Conservation (phyloP, 2,113 vertebrate genomes). For the Leptocoma aspasia region DNA sequence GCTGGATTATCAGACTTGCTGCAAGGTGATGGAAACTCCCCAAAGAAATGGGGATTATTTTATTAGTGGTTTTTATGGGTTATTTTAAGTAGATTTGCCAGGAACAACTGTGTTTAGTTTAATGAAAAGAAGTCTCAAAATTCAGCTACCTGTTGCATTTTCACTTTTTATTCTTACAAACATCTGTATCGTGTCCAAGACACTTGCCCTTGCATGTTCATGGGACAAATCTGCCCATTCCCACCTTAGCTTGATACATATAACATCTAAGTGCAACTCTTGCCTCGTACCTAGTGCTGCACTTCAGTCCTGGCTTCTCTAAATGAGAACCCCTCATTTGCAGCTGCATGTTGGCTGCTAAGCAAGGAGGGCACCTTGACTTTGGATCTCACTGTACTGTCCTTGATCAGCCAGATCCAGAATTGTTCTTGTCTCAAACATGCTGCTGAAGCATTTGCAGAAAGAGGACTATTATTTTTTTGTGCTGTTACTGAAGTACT, state of each 20-base stretch:
- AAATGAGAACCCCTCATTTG: not conserved
- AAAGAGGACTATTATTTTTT: not conserved
- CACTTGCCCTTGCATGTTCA: not conserved
- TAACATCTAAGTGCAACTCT: not conserved
- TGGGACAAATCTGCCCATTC: not conserved
- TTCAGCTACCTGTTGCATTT: not conserved
- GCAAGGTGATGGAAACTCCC: not conserved
- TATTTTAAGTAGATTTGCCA: not conserved
- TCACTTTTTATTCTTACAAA: not conserved
- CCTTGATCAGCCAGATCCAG: not conserved
- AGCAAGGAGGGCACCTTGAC: conserved; percentile 6
- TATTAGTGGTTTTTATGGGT: not conserved
- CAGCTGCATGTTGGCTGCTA: not conserved
- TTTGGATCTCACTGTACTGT: conserved; percentile 12
- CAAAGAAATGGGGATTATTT: not conserved
- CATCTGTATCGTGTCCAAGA: rapidly evolving
- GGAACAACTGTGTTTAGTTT: not conserved
- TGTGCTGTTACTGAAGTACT: not conserved
- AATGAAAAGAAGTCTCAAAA: not conserved
- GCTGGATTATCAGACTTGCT: not conserved
- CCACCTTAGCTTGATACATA: rapidly evolving
- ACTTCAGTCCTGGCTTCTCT: not conserved
- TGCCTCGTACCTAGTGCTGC: not conserved
- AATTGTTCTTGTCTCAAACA: not conserved
- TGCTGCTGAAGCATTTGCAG: not conserved